These are phyloP conservation scores for Crematogaster levior DNA, from an alignment of 2,888 invertebrate genomes.

Conservation along the genomic window DNA sequence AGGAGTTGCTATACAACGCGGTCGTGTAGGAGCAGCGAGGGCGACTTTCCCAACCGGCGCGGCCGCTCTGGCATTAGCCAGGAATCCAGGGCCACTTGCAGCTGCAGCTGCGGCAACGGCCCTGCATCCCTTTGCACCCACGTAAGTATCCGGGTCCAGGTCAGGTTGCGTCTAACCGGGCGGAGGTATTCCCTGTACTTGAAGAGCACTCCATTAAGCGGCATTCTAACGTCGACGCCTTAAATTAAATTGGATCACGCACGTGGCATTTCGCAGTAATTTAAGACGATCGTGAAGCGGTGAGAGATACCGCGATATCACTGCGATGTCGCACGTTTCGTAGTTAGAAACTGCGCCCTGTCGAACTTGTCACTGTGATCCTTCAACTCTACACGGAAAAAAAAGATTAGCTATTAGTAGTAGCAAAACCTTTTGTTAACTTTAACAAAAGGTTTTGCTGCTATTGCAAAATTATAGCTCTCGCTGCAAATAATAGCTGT, in stretches of 20 bases:
- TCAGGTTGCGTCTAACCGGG: constrained; percentile 6
- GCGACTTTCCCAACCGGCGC: constrained; percentile 90
- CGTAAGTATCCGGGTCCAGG: constrained; percentile 89
- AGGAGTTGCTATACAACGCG: constrained; percentile 94
- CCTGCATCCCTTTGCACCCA: constrained; percentile 94
- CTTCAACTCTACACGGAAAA: background rate
- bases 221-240: background rate
- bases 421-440: no score
- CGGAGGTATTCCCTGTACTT: constrained; percentile 14
- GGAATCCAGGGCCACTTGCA: constrained; percentile 89
- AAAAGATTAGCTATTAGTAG: no score
- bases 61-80: constrained; percentile 90
- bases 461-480: no score
- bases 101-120: constrained; percentile 91
- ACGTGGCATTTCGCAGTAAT: background rate
- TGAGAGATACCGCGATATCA: no score
- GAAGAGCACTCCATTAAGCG: background rate
- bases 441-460: no score
- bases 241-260: background rate
- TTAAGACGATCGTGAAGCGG: background rate
- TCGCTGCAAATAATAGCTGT: no score
- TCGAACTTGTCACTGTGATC: background rate
- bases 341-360: background rate
- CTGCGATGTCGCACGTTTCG: background rate
- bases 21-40: constrained; percentile 87